Conservation (phyloP, 2,888 invertebrate genomes). For the Xestoiulus laeticollis region DNA sequence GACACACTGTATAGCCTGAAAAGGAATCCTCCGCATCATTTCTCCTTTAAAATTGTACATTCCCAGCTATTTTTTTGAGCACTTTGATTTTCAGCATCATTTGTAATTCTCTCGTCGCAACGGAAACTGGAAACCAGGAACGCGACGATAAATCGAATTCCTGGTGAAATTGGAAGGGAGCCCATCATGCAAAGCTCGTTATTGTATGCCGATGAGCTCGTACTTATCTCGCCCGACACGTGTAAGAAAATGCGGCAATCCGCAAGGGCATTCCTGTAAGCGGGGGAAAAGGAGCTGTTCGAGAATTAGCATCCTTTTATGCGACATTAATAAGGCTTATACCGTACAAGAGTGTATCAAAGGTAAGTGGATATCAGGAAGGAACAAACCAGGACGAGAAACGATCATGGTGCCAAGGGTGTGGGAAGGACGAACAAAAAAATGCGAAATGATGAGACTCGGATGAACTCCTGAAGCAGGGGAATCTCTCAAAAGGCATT, state of each 20-base stretch:
- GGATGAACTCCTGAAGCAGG: background rate
- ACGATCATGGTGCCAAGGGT: background rate
- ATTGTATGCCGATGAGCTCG: constrained; percentile 9
- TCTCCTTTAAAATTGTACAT: background rate
- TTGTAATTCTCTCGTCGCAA: background rate
- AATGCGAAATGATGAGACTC: background rate
- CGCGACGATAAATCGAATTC: background rate
- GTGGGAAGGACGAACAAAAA: background rate
- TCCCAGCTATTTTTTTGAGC: background rate
- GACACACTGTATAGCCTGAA: background rate
- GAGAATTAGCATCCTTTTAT: constrained; percentile 3
- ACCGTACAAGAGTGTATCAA: background rate
- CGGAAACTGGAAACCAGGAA: background rate
- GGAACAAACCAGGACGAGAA: background rate
- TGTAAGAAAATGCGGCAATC: constrained; percentile 26
- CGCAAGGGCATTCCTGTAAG: background rate
- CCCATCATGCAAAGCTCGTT: constrained; percentile 26
- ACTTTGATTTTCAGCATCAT: constrained; percentile 26
- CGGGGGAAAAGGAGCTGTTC: background rate
- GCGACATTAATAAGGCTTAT: constrained; percentile 23
- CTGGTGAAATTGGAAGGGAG: constrained; percentile 26
- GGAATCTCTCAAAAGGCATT: background rate
- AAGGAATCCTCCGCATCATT: background rate
- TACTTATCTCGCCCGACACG: constrained; percentile 16
- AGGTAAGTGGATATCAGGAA: background rate